A percentile compares a stretch with the other conserved stretches of the same genome.
Evolutionary conservation across 2,888 invertebrate genomes (phyloP).

Genomic region (Drosophila merina): DNA sequence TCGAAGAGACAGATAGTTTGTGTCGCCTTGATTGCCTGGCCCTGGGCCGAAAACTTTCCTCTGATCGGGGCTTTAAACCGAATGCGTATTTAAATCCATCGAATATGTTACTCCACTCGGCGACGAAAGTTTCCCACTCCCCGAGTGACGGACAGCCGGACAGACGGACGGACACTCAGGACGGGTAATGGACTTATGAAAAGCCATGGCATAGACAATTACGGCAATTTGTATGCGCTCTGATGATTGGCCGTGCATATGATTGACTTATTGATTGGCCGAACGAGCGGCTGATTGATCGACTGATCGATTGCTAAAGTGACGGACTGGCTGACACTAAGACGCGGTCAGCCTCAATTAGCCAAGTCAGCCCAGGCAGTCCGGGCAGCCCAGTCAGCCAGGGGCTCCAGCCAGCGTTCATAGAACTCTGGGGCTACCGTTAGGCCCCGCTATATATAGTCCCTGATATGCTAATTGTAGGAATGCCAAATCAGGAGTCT

Average conservation of each 20-base stretch:
- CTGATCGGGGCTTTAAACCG: slow-evolving; percentile 38
- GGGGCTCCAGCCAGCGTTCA: slow-evolving; percentile 50
- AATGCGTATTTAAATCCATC: slow-evolving; percentile 63
- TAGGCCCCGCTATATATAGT: slow-evolving; percentile 45
- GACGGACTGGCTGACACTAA: slow-evolving; percentile 70
- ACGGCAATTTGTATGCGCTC: slow-evolving; percentile 75
- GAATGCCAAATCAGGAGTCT: slow-evolving; percentile 70
- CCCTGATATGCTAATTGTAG: slow-evolving; percentile 63
- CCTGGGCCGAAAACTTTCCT: slow-evolving; percentile 58
- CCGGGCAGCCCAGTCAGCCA: slow-evolving; percentile 40
- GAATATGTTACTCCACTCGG: slow-evolving; percentile 35
- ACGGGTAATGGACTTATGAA: slow-evolving; percentile 57
- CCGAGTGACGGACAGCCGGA: slow-evolving; percentile 16
- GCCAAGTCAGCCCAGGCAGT: slow-evolving; percentile 37
- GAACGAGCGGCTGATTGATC: slow-evolving; percentile 72
- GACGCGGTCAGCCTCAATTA: slow-evolving; percentile 67
- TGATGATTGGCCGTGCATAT: slow-evolving; percentile 69
- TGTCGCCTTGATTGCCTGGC: slow-evolving; percentile 69
- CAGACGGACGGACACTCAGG: background rate
- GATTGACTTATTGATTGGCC: slow-evolving; percentile 75
- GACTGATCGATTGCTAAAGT: slow-evolving; percentile 66
- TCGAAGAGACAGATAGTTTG: slow-evolving; percentile 43
- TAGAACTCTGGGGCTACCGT: slow-evolving; percentile 67
- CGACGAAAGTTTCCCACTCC: slow-evolving; percentile 55
- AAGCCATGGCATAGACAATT: slow-evolving; percentile 51